Percentiles rank a stretch among this genome's conserved stretches.
Conservation (phyloP, 1,140 invertebrate genomes). For the Drosophila biarmipes region DNA sequence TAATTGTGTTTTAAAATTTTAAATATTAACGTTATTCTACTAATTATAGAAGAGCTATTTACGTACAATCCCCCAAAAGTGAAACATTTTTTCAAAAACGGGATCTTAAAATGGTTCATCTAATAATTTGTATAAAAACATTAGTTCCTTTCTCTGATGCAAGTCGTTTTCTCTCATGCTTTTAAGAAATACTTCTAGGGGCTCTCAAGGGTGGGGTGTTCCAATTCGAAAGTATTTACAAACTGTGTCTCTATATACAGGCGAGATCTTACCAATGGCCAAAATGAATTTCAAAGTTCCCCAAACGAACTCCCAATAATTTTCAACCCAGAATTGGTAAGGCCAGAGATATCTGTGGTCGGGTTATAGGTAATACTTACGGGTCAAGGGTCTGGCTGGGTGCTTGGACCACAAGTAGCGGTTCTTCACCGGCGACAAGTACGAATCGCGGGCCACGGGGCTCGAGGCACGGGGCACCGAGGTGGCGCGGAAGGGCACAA, state of each 20-base stretch:
- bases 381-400: conserved; percentile 92
- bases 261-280: conserved; percentile 28
- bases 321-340: conserved; percentile 26
- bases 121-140: background rate
- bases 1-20: too few species aligned
- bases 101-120: background rate
- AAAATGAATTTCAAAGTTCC: background rate
- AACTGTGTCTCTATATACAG: conserved; percentile 36
- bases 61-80: too few species aligned
- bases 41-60: too few species aligned
- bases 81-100: too few species aligned
- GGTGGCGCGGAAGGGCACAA: conserved; percentile 89
- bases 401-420: conserved; percentile 95
- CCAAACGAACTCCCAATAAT: background rate
- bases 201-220: conserved; percentile 2
- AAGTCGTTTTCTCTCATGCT: conserved; percentile 35
- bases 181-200: conserved; percentile 10
- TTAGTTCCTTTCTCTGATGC: background rate
- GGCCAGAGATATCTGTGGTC: background rate
- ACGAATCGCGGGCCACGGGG: conserved; percentile 93
- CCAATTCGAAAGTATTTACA: conserved; percentile 37
- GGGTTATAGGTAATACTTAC: conserved; percentile 55
- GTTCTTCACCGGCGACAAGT: conserved; percentile 94
- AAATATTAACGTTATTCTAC: too few species aligned
- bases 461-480: conserved; percentile 85